Evolutionary conservation across 1,140 invertebrate genomes (phyloP).

Genomic region (Lepidotrigona ventralis): DNA sequence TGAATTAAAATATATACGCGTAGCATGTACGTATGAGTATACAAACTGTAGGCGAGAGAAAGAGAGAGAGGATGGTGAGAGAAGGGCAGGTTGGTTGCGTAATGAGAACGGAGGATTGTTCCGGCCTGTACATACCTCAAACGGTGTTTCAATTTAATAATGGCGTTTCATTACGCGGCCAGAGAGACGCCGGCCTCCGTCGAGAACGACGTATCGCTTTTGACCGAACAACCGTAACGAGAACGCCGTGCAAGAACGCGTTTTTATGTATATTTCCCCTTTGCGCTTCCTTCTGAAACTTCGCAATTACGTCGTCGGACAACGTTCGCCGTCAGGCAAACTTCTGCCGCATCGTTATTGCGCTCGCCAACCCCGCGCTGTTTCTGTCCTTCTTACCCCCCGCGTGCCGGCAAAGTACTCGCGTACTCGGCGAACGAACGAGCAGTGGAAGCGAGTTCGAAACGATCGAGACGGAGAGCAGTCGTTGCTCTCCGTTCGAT

Average conservation of each 20-base stretch:
- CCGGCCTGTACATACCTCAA: slow-evolving; percentile 45
- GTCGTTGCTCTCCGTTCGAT: not conserved
- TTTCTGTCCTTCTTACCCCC: too few relatives aligned
- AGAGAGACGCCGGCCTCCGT: slow-evolving; percentile 13
- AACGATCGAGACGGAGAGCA: not conserved
- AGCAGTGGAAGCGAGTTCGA: not conserved
- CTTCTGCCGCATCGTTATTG: not conserved
- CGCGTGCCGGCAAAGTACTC: not conserved
- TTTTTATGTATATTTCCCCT: slow-evolving; percentile 15
- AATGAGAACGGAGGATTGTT: slow-evolving; percentile 57
- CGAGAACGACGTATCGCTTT: slow-evolving; percentile 32
- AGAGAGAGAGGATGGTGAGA: not conserved
- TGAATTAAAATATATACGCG: slow-evolving; percentile 58
- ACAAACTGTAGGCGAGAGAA: not conserved
- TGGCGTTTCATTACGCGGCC: slow-evolving; percentile 38
- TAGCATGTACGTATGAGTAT: not conserved
- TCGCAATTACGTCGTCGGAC: slow-evolving; percentile 19
- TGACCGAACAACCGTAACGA: slow-evolving; percentile 37
- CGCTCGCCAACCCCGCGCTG: not conserved
- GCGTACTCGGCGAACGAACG: not conserved
- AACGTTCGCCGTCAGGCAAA: not conserved
- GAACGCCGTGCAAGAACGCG: slow-evolving; percentile 19
- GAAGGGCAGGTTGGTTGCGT: slow-evolving; percentile 8
- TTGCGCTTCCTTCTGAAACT: slow-evolving; percentile 13
- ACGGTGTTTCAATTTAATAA: slow-evolving; percentile 52